Evolutionary conservation across 1,140 invertebrate genomes (phyloP), one percentile per base, ranked within the genome.

Genomic region (Drosophila gunungcola): DNA sequence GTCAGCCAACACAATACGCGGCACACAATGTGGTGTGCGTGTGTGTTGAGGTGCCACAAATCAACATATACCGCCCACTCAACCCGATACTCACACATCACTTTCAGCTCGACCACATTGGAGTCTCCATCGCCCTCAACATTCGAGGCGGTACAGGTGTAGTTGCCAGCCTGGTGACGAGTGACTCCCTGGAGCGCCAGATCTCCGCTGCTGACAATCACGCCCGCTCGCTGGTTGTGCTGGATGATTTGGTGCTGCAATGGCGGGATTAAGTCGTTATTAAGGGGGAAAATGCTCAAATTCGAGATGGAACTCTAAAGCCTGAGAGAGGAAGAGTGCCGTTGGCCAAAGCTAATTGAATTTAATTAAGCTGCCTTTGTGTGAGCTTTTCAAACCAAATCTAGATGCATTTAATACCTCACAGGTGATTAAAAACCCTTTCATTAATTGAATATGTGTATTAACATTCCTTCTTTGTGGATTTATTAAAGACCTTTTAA

Each of bases 81-180:
- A 12, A n/a, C 29, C 6, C 60, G 38, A 51, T 92, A 97, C 97
- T 97, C 94, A 97, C 97, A 98, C 95, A 97, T 97, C 80, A 98
- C 95, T 94, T 96, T 96, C 58, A 98, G 94, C 81, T 96, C 95
- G 5, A 97, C 95, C 32, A 93, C 94, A 74, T 96, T 96, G 58
- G 97, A 97, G 69, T 95, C 95, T 16, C 97, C 97, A 84, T 97
- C 96, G 11, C 97, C 97, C 92, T 97, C 97, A 2, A 97, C 96
- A 80, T 98, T 98, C 16, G 96, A 97, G 2, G 97, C 97, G 1
- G 96, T 95, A 88, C 97, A 98, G 2, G 96, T 96, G 91, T 98
- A 98, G 92, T 96, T 96, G n/a, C 97, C 97, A 4, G 96, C 96
- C 91, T 97, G 96, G 45, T 94, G 94, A 69, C 96, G 93, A 53